phyloP scores from a whole-genome alignment of 2,888 invertebrate genomes.

The Leptodirus hochenwartii region DNA sequence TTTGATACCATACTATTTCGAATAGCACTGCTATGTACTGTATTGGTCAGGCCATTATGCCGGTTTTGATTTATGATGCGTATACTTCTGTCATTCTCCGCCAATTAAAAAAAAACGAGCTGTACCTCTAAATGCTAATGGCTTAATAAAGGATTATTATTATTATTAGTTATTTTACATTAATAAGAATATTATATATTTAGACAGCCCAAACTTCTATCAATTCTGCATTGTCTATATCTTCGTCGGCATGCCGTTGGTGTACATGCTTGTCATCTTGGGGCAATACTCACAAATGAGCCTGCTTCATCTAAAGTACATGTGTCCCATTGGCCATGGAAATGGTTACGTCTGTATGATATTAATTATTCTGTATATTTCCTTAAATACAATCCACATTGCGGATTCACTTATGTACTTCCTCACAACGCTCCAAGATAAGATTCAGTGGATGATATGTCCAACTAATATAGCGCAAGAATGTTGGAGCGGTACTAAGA shows the following conservation, averaged over 20 bases:
- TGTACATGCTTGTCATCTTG: slow-evolving; percentile 13
- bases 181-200: too few species aligned
- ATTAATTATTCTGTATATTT: slow-evolving; percentile 9
- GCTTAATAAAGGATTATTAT: too few species aligned
- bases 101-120: too few species aligned
- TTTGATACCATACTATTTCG: too few species aligned
- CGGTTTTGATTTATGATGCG: too few species aligned
- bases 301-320: slow-evolving; percentile 11
- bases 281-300: slow-evolving; percentile 15
- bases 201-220: too few species aligned
- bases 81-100: too few species aligned
- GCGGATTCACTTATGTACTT: slow-evolving; percentile 13
- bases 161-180: too few species aligned
- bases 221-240: slow-evolving; percentile 9
- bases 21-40: too few species aligned
- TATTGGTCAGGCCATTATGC: too few species aligned
- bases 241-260: slow-evolving; percentile 13
- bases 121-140: too few species aligned
- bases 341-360: slow-evolving; percentile 12
- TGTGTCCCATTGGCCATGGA: slow-evolving; percentile 14
- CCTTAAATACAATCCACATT: slow-evolving; percentile 9
- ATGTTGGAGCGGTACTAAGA: slow-evolving; percentile 6
- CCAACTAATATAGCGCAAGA: background rate
- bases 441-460: slow-evolving; percentile 13
- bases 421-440: slow-evolving; percentile 10